These are phyloP conservation scores for Aphelocoma californica DNA, from an alignment of 2,797 vertebrate species.

Conservation along the genomic window DNA sequence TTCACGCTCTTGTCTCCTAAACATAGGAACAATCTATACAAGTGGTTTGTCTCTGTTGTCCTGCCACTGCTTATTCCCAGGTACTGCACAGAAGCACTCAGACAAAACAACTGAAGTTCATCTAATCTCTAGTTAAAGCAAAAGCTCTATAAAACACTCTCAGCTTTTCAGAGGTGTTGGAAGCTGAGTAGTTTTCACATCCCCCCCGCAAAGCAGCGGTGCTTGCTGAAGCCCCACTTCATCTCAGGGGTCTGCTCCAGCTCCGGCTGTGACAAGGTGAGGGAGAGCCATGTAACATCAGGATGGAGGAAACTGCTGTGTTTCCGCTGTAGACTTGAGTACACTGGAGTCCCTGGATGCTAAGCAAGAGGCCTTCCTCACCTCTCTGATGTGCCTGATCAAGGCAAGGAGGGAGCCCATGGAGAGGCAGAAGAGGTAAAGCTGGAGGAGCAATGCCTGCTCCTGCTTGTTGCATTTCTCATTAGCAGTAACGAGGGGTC, in stretches of 20 bases:
- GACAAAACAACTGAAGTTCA: not conserved
- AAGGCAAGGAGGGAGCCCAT: not conserved
- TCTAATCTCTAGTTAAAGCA: not conserved
- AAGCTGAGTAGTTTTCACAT: not conserved
- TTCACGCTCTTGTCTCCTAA: not conserved
- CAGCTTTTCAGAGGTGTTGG: not conserved
- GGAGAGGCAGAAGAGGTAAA: not conserved
- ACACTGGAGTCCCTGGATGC: not conserved
- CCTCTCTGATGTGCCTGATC: not conserved
- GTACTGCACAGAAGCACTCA: not conserved
- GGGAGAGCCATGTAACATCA: not conserved
- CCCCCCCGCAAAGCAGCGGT: not conserved
- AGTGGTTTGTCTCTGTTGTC: not conserved
- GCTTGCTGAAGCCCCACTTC: not conserved
- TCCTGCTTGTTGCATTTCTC: not conserved
- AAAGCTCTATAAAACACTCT: not conserved
- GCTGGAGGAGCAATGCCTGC: not conserved
- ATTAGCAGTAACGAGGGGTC: not conserved
- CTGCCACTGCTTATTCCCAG: not conserved
- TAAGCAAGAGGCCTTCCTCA: not conserved
- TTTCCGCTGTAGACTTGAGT: not conserved
- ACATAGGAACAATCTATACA: not conserved
- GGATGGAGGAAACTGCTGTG: not conserved
- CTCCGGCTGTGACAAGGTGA: not conserved
- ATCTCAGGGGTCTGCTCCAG: not conserved